Evolutionary conservation across 2,888 invertebrate species (phyloP), one percentile per base, ranked within the genome.

Genomic region (Acholoe squamosa): DNA sequence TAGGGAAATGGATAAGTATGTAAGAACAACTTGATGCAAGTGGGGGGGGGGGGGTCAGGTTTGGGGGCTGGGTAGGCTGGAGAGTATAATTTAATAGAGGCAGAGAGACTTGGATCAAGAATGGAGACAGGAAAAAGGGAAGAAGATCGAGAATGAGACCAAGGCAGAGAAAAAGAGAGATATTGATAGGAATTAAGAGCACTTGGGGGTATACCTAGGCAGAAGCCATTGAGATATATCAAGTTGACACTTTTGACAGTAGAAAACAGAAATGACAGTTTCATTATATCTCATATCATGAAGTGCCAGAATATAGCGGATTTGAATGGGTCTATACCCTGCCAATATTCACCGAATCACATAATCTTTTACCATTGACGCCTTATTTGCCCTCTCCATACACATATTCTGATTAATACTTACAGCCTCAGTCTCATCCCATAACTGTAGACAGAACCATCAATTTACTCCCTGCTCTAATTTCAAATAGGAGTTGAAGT

Each of bases 401-500:
- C 43, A 43, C 43, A 7, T 43, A 43, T 43, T 7, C 43, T 43
- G 5, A 43, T 3, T 10, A 43, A 3, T 7, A 43, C 43, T 10
- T 43, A 43, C 10, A n/a, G n/a, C 43, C 3, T 43, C 43, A 43
- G 43, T 43, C 10, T 31, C 25, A 7, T 31, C 25, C 76, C 16
- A n/a, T 25, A 76, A 5, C 76, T 76, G 31, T 76, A 28, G 28
- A 14, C 76, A 25, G 0, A 14, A 19, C 33, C 80, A 43, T 33
- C 80, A 43, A 33, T 80, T 80, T 80, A 34, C 43, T 25, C 34
- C n/a, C 80, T 43, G 80, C 34, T 80, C 80, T 80, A 80, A 80
- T 80, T 80, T 43, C 80, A 80, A 80, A 80, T 80, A 43, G 80
- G 43, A 80, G 80, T 80, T 80, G 80, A 80, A 80, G 80, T 80